These are phyloP conservation scores for Lophura nycthemera DNA, from an alignment of 2,113 vertebrate species.

Conservation along the genomic window DNA sequence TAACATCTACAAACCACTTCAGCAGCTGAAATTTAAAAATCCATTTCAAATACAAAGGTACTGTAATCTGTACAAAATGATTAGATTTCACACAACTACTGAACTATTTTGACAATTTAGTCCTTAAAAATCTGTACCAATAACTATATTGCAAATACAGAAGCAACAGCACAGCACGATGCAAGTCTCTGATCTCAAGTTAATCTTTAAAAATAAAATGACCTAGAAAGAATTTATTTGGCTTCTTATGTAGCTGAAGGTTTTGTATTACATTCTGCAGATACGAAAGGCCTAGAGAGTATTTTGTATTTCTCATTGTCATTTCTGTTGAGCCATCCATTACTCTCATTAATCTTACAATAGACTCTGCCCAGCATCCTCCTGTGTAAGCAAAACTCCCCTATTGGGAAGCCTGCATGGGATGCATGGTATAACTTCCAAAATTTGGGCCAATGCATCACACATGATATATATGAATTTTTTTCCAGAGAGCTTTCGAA, in stretches of 20 bases:
- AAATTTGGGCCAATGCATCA: not conserved
- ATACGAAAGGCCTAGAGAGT: not conserved
- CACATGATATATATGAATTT: fast-evolving
- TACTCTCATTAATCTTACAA: constrained; percentile 48
- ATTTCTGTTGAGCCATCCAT: not conserved
- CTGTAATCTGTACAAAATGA: constrained; percentile 65
- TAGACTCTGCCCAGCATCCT: constrained; percentile 6
- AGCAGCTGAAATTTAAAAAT: constrained; percentile 57
- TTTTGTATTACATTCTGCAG: constrained; percentile 34
- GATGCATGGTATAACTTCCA: not conserved
- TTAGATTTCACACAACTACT: constrained; percentile 59
- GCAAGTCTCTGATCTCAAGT: constrained; percentile 36
- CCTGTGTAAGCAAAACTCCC: not conserved
- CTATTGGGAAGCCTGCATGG: constrained; percentile 1
- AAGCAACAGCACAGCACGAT: constrained; percentile 48
- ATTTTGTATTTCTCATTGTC: constrained; percentile 3
- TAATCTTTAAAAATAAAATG: constrained; percentile 66
- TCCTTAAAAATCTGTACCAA: constrained; percentile 54
- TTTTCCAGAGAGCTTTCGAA: not conserved
- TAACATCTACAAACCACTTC: constrained; percentile 54
- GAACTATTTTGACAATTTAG: constrained; percentile 63
- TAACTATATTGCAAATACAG: constrained; percentile 53
- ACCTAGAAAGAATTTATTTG: constrained; percentile 53
- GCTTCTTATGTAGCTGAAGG: constrained; percentile 26
- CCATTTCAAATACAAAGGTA: constrained; percentile 61